phyloP scores from a whole-genome alignment of 2,797 vertebrate genomes.

The Pteronotus mesoamericanus region DNA sequence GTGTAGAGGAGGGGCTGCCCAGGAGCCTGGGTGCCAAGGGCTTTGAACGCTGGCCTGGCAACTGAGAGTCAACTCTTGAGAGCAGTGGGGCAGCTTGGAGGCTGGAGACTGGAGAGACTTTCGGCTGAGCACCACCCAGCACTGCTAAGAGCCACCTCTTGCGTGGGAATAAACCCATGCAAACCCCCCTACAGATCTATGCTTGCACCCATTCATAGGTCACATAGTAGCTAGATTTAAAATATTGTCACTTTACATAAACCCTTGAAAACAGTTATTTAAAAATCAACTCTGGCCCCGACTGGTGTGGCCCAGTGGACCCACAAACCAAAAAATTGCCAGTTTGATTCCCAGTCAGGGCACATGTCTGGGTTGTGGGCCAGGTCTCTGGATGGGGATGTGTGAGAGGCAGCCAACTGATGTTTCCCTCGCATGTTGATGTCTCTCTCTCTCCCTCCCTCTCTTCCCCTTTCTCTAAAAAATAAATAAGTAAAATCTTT shows the following conservation, averaged over 20 bases:
- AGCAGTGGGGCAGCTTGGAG: background rate
- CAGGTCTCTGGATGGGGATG: background rate
- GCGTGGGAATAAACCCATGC: background rate
- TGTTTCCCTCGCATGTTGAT: background rate
- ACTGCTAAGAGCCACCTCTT: background rate
- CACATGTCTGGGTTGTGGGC: too few species aligned
- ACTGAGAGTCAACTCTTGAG: background rate
- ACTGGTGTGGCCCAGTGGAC: too few species aligned
- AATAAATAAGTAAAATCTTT: background rate
- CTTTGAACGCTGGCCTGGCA: background rate
- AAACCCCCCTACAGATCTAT: background rate
- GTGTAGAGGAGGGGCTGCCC: background rate
- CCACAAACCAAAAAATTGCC: too few species aligned
- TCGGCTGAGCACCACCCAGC: fast-evolving
- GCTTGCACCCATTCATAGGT: background rate
- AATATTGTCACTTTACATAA: background rate
- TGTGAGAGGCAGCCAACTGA: background rate
- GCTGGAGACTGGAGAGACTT: background rate
- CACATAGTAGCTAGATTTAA: background rate
- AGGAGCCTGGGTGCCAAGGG: background rate
- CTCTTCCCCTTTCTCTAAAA: background rate
- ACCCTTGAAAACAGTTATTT: background rate
- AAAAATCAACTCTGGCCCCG: background rate
- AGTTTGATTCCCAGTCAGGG: too few species aligned
- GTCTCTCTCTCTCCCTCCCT: background rate